These are phyloP conservation scores for Tribolium castaneum DNA, from an alignment of 1,140 invertebrate species.

Conservation along the genomic window DNA sequence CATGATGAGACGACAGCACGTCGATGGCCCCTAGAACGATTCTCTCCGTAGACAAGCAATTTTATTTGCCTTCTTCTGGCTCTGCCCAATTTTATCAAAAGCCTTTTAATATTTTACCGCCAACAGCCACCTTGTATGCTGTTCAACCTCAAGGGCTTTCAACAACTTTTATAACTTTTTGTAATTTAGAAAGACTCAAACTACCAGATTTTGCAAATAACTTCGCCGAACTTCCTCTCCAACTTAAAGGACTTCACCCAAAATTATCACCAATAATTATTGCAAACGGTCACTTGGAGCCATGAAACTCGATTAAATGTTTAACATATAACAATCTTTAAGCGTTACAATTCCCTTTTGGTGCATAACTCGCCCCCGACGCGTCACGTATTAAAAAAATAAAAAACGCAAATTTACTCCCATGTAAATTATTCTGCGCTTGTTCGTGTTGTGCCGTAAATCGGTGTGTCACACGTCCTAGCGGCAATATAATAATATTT, in stretches of 20 bases:
- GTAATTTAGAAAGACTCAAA: constrained; percentile 33
- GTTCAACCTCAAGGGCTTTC: constrained; percentile 42
- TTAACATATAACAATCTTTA: neutral
- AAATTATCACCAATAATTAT: constrained; percentile 34
- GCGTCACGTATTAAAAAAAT: neutral
- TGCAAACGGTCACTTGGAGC: neutral
- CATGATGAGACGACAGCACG: constrained; percentile 48
- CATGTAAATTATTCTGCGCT: neutral
- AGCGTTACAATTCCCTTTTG: neutral
- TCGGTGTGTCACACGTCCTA: neutral
- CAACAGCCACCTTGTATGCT: constrained; percentile 38
- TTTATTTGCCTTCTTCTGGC: constrained; percentile 46
- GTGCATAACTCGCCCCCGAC: neutral
- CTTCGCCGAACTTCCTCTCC: constrained; percentile 13
- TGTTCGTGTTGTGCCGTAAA: neutral
- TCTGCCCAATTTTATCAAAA: constrained; percentile 55
- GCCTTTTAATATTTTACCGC: constrained; percentile 56
- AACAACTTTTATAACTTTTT: constrained; percentile 45
- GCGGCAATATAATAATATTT: neutral
- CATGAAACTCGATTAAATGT: neutral
- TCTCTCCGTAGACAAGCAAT: constrained; percentile 50
- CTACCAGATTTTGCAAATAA: constrained; percentile 34
- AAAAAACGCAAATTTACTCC: neutral
- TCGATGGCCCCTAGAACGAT: constrained; percentile 45
- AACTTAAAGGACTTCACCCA: neutral